Percentiles rank a stretch among this genome's conserved stretches.
Evolutionary conservation across 37 sponge, comb jelly and placozoan genomes (phyloP).

Genomic region (Theonella swinhoei): DNA sequence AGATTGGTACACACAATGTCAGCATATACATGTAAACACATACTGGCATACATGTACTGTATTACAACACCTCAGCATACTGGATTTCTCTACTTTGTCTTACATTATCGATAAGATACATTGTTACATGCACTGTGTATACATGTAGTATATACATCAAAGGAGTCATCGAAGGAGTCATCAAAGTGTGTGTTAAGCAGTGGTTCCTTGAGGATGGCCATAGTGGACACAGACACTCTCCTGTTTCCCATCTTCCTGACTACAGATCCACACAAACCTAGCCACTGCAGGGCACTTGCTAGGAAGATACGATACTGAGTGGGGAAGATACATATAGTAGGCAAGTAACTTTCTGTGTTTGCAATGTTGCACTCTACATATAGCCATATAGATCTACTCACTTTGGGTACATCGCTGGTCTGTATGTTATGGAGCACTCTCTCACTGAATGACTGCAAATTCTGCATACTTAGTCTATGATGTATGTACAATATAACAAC

Average conservation of each 20-base stretch:
- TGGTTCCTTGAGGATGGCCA: conserved; percentile 6
- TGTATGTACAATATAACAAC: neutral
- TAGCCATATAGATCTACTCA: no score
- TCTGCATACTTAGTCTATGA: conserved; percentile 42
- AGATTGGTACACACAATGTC: no score
- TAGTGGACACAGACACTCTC: neutral
- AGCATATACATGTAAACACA: no score
- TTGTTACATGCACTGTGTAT: no score
- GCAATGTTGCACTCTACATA: no score
- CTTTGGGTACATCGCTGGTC: conserved; percentile 55
- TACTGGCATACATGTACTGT: no score
- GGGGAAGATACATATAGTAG: neutral
- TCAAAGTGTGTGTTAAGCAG: conserved; percentile 1
- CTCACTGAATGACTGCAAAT: conserved; percentile 40
- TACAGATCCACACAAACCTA: conserved; percentile 15
- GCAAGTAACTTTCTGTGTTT: no score
- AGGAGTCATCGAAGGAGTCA: conserved; percentile 21
- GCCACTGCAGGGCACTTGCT: conserved; percentile 13
- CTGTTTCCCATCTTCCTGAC: neutral
- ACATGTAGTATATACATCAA: neutral
- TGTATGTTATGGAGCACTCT: conserved; percentile 40
- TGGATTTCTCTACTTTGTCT: no score
- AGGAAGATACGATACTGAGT: conserved; percentile 54
- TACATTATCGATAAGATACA: no score
- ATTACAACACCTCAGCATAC: no score